Evolutionary conservation across 2,113 vertebrate species (phyloP).

Genomic region (Tringa solitaria): DNA sequence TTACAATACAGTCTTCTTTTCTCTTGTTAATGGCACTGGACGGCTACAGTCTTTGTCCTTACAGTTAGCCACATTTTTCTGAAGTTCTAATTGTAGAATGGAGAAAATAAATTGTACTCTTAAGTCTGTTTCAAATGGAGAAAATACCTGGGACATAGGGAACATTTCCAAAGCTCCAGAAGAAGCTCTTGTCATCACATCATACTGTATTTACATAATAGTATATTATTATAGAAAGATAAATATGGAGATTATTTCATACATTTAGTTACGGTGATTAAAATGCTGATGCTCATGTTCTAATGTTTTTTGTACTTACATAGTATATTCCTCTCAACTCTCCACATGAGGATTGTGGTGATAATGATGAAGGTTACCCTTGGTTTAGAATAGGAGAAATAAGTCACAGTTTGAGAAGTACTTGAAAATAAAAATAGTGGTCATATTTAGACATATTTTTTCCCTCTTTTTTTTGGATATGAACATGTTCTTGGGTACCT

Average conservation of each 20-base stretch:
- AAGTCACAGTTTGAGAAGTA: neutral
- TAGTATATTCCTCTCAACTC: neutral
- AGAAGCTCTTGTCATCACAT: neutral
- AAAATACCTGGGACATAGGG: neutral
- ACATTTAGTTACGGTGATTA: neutral
- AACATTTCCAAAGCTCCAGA: neutral
- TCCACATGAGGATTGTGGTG: neutral
- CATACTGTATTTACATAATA: slow-evolving; percentile 5
- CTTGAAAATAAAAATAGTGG: neutral
- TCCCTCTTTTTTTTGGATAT: neutral
- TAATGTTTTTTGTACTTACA: neutral
- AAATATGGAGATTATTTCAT: neutral
- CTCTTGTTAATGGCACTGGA: slow-evolving; percentile 13
- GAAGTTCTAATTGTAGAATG: slow-evolving; percentile 1
- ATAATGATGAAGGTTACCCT: neutral
- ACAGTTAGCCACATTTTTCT: neutral
- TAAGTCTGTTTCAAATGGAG: neutral
- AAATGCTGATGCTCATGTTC: neutral
- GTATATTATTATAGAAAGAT: neutral
- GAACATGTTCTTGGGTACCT: neutral
- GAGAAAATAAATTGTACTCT: neutral
- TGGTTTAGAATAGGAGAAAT: neutral
- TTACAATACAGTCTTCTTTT: neutral
- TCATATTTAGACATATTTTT: neutral
- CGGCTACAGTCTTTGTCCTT: neutral